These are phyloP conservation scores for Nettapus auritus DNA, from an alignment of 2,113 vertebrate genomes.

Conservation along the genomic window DNA sequence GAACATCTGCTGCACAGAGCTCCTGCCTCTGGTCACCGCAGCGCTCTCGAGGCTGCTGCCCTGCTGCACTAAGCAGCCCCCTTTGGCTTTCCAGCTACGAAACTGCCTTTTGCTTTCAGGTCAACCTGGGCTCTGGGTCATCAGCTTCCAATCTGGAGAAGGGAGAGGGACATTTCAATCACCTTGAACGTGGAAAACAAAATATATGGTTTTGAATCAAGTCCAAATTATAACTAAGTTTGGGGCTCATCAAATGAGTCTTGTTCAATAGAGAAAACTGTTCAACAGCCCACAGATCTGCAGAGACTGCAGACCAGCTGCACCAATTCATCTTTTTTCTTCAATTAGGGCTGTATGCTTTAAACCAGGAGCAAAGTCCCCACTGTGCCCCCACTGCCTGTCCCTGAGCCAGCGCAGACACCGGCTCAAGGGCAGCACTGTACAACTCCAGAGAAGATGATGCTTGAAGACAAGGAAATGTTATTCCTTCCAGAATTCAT, in stretches of 20 bases:
- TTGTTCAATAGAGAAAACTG: background rate
- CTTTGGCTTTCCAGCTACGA: background rate
- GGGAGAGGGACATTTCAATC: background rate
- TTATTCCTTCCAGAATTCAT: slow-evolving; percentile 5
- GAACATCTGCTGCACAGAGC: background rate
- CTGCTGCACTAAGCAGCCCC: background rate
- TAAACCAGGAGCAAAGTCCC: background rate
- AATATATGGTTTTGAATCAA: rapidly evolving
- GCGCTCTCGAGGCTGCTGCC: background rate
- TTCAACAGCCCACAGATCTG: background rate
- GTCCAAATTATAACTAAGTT: background rate
- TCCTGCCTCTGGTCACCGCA: background rate
- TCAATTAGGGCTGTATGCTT: background rate
- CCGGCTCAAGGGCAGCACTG: background rate
- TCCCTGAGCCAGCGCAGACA: background rate
- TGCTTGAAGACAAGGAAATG: background rate
- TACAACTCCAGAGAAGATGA: background rate
- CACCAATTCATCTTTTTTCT: background rate
- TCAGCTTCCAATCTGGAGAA: background rate
- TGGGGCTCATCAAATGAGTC: background rate
- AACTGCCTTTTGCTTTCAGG: background rate
- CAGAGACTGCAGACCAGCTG: background rate
- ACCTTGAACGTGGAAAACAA: background rate
- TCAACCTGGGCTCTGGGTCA: background rate
- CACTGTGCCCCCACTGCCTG: background rate